A percentile compares a stretch with the other conserved stretches of the same genome.
Conservation (phyloP, 1,140 invertebrate species). For the Drosophila bipectinata region DNA sequence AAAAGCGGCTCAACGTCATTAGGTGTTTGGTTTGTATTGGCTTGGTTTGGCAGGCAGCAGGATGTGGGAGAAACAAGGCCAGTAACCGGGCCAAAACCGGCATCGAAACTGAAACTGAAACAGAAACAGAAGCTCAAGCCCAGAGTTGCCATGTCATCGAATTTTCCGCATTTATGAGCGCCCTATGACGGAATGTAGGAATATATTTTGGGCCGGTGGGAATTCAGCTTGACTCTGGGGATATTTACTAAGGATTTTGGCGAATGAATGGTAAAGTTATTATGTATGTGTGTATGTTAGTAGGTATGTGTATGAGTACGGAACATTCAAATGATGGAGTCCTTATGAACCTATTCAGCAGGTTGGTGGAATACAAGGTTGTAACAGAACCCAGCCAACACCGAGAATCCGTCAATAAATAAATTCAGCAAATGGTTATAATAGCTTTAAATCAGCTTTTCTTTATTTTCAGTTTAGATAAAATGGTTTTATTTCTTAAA, state of each 20-base stretch:
- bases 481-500: no score
- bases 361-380: no score
- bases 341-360: slow-evolving; percentile 20
- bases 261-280: slow-evolving; percentile 22
- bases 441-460: no score
- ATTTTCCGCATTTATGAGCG: slow-evolving; percentile 46
- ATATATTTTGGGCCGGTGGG: background rate
- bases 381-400: no score
- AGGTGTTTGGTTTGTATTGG: slow-evolving; percentile 26
- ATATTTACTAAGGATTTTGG: background rate
- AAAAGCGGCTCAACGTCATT: slow-evolving; percentile 49
- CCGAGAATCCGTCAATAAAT: no score
- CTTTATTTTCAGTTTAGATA: no score
- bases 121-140: background rate
- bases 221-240: slow-evolving; percentile 4
- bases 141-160: slow-evolving; percentile 53
- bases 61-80: background rate
- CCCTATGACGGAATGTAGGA: slow-evolving; percentile 10
- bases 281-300: background rate
- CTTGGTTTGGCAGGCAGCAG: background rate
- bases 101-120: background rate
- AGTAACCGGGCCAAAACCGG: background rate
- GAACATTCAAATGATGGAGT: slow-evolving; percentile 1
- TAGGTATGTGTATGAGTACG: background rate
- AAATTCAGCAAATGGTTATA: no score